Evolutionary conservation across 2,113 vertebrate genomes (phyloP).

Genomic region (Oryzias celebensis): DNA sequence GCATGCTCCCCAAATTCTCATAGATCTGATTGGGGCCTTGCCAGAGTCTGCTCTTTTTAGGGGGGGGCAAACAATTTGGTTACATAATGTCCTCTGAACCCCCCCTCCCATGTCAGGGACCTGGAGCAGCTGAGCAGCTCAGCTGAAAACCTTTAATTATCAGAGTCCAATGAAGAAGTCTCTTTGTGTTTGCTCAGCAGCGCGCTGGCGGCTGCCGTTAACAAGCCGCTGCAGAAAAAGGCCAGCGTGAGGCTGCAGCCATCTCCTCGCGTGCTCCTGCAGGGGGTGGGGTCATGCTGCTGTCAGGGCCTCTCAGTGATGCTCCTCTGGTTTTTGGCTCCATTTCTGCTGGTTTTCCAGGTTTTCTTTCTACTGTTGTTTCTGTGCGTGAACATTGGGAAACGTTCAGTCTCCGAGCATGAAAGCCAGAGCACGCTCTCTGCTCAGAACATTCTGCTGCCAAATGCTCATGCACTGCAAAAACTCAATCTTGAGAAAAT

Average conservation of each 20-base stretch:
- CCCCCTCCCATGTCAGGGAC: constrained; percentile 56
- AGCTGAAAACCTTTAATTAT: constrained; percentile 61
- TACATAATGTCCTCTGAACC: constrained; percentile 63
- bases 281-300: not conserved
- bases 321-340: no score
- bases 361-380: no score
- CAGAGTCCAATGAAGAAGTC: constrained; percentile 34
- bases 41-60: constrained; percentile 40
- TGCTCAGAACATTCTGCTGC: no score
- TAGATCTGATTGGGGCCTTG: no score
- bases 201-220: constrained; percentile 24
- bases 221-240: constrained; percentile 40
- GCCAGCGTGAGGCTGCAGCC: constrained; percentile 1
- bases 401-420: no score
- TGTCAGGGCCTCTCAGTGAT: not conserved
- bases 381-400: no score
- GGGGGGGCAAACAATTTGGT: constrained; percentile 63
- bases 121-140: constrained; percentile 55
- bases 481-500: no score
- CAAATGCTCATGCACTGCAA: no score
- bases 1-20: no score
- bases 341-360: no score
- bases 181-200: constrained; percentile 34
- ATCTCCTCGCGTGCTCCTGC: not conserved
- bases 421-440: no score